Evolutionary conservation across 2,797 vertebrate genomes (phyloP).

Genomic region (Erethizon dorsatum): DNA sequence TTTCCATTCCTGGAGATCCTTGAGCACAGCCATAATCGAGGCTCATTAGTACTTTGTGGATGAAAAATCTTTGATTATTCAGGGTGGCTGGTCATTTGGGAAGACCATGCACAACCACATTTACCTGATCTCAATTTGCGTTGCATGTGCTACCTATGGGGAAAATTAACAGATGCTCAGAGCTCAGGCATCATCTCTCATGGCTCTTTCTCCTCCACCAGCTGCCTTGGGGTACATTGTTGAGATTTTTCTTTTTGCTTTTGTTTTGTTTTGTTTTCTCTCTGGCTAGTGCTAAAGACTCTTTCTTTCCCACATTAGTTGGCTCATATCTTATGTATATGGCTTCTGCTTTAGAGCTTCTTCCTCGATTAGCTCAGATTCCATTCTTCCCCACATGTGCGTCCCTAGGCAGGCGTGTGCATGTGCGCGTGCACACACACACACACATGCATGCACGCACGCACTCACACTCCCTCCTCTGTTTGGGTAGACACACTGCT

Average conservation of each 20-base stretch:
- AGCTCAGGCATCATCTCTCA: neutral
- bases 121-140: neutral
- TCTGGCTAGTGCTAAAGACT: conserved; percentile 29
- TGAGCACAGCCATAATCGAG: neutral
- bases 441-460: neutral
- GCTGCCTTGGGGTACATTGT: neutral
- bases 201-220: neutral
- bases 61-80: conserved; percentile 46
- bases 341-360: conserved; percentile 22
- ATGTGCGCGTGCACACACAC: neutral
- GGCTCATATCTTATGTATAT: neutral
- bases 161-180: neutral
- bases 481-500: neutral
- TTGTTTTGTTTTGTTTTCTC: conserved; percentile 18
- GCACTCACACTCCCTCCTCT: neutral
- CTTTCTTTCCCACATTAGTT: conserved; percentile 40
- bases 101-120: neutral
- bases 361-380: neutral
- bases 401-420: neutral
- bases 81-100: neutral
- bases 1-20: neutral
- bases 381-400: neutral
- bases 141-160: neutral
- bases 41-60: conserved; percentile 18
- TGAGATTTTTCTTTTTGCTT: neutral